A percentile compares a stretch with the other conserved stretches of the same genome.
These are phyloP conservation scores for Apodemia hepburni DNA, from an alignment of 2,888 invertebrate species.

Conservation along the genomic window DNA sequence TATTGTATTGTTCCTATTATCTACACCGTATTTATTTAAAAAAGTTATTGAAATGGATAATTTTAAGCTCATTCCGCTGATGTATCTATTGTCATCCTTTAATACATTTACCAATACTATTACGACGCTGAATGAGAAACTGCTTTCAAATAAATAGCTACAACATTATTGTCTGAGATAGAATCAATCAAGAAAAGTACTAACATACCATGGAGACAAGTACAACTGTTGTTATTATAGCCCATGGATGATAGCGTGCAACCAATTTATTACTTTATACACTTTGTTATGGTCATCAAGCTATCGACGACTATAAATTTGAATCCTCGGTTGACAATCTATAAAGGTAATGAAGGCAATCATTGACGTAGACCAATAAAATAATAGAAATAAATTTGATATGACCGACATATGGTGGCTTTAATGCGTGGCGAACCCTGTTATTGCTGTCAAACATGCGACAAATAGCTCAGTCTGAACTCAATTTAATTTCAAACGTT, in stretches of 20 bases:
- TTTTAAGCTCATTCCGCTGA: conserved; percentile 73
- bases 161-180: conserved; percentile 20
- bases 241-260: conserved; percentile 48
- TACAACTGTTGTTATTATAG: conserved; percentile 35
- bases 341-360: conserved; percentile 78
- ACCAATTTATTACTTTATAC: conserved; percentile 70
- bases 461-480: conserved; percentile 70
- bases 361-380: conserved; percentile 70
- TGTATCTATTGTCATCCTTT: conserved; percentile 63
- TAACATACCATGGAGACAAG: conserved; percentile 23
- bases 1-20: conserved; percentile 80
- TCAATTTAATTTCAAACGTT: conserved; percentile 72
- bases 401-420: conserved; percentile 78
- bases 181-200: conserved; percentile 27
- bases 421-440: conserved; percentile 74
- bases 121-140: conserved; percentile 32
- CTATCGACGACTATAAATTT: conserved; percentile 74
- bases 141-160: conserved; percentile 27
- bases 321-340: conserved; percentile 74
- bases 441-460: conserved; percentile 80
- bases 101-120: conserved; percentile 54
- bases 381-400: conserved; percentile 80
- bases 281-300: conserved; percentile 71
- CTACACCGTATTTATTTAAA: conserved; percentile 77
- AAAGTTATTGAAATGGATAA: conserved; percentile 80